Conservation (phyloP, 1,140 invertebrate genomes). For the Akabosia matsudoensis region DNA sequence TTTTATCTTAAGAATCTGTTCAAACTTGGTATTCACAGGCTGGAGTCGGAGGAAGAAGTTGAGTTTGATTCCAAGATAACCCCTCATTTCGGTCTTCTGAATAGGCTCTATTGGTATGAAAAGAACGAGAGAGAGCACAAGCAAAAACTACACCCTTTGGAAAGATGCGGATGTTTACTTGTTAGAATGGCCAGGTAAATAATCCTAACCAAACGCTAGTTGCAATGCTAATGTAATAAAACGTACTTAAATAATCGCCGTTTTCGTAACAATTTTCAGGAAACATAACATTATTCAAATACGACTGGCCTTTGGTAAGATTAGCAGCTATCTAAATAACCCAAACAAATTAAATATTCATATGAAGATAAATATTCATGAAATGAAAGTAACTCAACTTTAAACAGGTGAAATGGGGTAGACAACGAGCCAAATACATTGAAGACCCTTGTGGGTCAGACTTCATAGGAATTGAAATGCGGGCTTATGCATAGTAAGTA, state of each 20-base stretch:
- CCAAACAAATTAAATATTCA: neutral
- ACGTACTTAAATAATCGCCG: neutral
- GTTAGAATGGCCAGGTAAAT: conserved; percentile 42
- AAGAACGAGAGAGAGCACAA: conserved; percentile 39
- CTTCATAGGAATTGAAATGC: conserved; percentile 29
- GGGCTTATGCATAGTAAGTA: conserved; percentile 39
- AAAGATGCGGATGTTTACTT: conserved; percentile 23
- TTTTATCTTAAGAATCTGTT: neutral
- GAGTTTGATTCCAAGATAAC: neutral
- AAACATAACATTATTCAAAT: conserved; percentile 34
- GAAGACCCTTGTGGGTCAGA: conserved; percentile 28
- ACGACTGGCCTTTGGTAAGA: conserved; percentile 30
- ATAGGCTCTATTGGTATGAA: conserved; percentile 22
- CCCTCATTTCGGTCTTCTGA: neutral
- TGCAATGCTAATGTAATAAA: neutral
- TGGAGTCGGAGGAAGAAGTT: neutral
- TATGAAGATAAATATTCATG: too few species aligned
- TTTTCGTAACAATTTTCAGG: conserved; percentile 26
- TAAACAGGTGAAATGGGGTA: conserved; percentile 34
- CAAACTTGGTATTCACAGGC: neutral
- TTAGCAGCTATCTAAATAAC: neutral
- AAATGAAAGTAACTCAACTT: too few species aligned
- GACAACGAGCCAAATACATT: conserved; percentile 27
- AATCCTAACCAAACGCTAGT: too few species aligned
- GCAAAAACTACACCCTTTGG: conserved; percentile 34